Conservation (phyloP, 2,113 vertebrate species). For the Pollimyrus isidori region DNA sequence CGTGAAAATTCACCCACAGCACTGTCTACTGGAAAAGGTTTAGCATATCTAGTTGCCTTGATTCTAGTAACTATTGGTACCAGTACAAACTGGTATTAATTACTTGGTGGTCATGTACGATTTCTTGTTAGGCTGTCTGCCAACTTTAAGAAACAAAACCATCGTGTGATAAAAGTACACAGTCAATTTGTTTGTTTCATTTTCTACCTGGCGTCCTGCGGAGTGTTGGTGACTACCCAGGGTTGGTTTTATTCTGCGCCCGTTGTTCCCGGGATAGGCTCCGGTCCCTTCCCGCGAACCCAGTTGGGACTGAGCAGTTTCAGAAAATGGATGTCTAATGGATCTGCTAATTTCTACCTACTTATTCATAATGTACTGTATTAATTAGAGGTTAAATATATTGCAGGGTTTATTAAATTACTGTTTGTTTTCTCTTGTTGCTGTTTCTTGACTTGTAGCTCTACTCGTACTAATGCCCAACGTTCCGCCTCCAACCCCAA, state of each 20-base stretch:
- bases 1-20: neutral
- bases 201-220: neutral
- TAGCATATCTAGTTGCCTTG: neutral
- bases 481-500: constrained; percentile 48
- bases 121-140: neutral
- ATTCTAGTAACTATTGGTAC: neutral
- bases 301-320: too few relatives aligned
- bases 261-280: too few relatives aligned
- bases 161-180: neutral
- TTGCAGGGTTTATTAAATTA: neutral
- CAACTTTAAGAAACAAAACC: neutral
- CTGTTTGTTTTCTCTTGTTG: constrained; percentile 7
- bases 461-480: constrained; percentile 48
- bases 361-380: neutral
- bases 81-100: neutral
- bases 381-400: neutral
- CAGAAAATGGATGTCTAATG: too few relatives aligned
- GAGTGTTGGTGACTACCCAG: too few relatives aligned
- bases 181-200: neutral
- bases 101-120: neutral
- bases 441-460: constrained; percentile 33
- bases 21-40: neutral
- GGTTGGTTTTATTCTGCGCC: too few relatives aligned
- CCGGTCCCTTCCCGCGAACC: too few relatives aligned
- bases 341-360: neutral